phyloP scores from a whole-genome alignment of 2,797 vertebrate species.

The Sparidentex hasta region DNA sequence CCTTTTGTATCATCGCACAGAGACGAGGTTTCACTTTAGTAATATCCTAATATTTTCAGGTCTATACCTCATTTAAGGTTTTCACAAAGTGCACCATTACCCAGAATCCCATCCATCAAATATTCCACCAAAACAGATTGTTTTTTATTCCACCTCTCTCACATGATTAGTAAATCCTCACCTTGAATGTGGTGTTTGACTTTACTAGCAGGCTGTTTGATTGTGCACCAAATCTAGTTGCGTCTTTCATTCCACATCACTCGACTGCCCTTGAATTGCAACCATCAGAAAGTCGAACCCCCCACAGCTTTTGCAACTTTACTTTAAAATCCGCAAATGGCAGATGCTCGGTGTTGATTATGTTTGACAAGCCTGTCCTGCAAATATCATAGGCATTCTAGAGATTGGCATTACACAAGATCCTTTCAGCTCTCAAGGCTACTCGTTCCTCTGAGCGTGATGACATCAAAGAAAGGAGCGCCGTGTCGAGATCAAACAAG shows the following conservation, averaged over 20 bases:
- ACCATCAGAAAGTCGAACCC: constrained; percentile 4
- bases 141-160: neutral
- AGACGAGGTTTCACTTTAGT: neutral
- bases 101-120: neutral
- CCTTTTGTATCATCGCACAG: neutral
- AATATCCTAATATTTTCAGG: neutral
- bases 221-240: neutral
- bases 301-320: constrained; percentile 8
- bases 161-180: neutral
- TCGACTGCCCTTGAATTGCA: constrained; percentile 6
- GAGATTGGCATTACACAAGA: constrained; percentile 43
- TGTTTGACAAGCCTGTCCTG: constrained; percentile 42
- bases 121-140: neutral
- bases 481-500: constrained; percentile 68
- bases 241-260: neutral
- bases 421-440: constrained; percentile 43
- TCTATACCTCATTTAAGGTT: neutral
- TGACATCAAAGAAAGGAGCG: constrained; percentile 70
- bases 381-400: constrained; percentile 33
- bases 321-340: constrained; percentile 31
- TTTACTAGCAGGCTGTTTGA: neutral
- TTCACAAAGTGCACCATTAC: neutral
- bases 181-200: neutral
- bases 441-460: constrained; percentile 54
- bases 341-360: constrained; percentile 26